Evolutionary conservation across 92 coral and sea anemone genomes (phyloP).

Genomic region (Phenganax marumi): DNA sequence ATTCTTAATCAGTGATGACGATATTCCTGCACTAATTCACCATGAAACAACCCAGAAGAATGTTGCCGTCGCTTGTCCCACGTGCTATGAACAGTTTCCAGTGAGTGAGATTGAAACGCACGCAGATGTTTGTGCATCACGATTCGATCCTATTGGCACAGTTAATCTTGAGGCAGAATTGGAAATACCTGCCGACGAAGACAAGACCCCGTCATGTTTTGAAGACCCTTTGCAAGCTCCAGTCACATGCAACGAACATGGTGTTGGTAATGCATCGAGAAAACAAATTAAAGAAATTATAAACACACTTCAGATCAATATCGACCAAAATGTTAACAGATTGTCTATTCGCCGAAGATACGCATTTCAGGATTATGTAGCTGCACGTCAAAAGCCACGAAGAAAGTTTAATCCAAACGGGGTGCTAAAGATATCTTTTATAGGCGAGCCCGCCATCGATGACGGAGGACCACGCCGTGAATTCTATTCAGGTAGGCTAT

Average conservation of each 20-base stretch:
- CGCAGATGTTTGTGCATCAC: constrained; percentile 28
- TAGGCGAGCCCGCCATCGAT: constrained; percentile 68
- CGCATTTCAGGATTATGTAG: constrained; percentile 60
- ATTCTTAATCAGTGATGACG: constrained; percentile 10
- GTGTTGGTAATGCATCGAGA: neutral
- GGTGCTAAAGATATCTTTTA: constrained; percentile 56
- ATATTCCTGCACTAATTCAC: neutral
- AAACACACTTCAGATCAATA: constrained; percentile 7
- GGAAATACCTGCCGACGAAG: constrained; percentile 6
- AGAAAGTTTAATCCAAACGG: constrained; percentile 58
- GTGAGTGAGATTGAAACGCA: constrained; percentile 27
- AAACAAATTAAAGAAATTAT: constrained; percentile 21
- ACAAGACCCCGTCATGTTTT: neutral
- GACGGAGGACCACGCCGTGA: constrained; percentile 71
- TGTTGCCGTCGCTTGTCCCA: constrained; percentile 20
- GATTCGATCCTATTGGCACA: constrained; percentile 32
- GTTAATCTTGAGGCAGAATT: neutral
- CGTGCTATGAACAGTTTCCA: constrained; percentile 32
- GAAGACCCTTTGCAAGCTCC: constrained; percentile 11
- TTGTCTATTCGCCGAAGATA: constrained; percentile 48
- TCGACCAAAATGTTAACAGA: constrained; percentile 37
- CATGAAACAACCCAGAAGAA: neutral
- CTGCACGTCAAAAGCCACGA: constrained; percentile 56
- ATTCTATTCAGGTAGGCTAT: constrained; percentile 63
- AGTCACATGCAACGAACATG: neutral